These are phyloP conservation scores for Carassius carassius DNA, from an alignment of 2,113 vertebrate species.

Conservation along the genomic window DNA sequence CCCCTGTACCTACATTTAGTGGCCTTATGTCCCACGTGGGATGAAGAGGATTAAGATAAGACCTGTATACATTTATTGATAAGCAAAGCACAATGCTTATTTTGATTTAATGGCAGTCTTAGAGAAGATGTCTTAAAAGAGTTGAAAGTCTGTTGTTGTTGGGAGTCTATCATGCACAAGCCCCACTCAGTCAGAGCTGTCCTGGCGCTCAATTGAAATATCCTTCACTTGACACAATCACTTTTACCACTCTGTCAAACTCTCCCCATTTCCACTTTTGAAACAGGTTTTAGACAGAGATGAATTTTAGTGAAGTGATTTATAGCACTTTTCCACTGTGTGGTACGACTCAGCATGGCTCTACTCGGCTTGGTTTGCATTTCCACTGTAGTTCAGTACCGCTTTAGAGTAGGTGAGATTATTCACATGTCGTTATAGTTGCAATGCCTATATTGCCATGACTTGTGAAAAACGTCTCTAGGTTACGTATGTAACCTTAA, in stretches of 20 bases:
- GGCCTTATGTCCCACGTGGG: too few relatives aligned
- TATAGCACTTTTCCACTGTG: neutral
- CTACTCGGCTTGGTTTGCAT: too few relatives aligned
- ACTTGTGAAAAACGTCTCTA: too few relatives aligned
- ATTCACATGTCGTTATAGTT: too few relatives aligned
- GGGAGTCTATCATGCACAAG: conserved; percentile 66
- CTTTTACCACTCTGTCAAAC: conserved; percentile 55
- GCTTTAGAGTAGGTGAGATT: too few relatives aligned
- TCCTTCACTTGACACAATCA: conserved; percentile 60
- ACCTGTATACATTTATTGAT: neutral
- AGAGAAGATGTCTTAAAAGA: neutral
- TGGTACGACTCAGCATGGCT: too few relatives aligned
- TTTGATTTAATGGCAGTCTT: neutral
- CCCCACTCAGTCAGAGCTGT: conserved; percentile 60
- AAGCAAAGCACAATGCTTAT: neutral
- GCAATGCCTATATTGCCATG: too few relatives aligned
- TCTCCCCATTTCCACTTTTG: conserved; percentile 42
- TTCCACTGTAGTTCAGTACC: too few relatives aligned
- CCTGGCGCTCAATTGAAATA: conserved; percentile 57
- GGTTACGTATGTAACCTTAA: too few relatives aligned
- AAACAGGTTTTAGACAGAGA: conserved; percentile 58
- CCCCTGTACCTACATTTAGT: neutral
- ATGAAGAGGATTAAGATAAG: too few relatives aligned
- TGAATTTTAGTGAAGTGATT: conserved; percentile 53
- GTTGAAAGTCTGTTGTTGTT: conserved; percentile 14